These are phyloP conservation scores for Tetragonula clypearis DNA, from an alignment of 1,140 invertebrate genomes.

Conservation along the genomic window DNA sequence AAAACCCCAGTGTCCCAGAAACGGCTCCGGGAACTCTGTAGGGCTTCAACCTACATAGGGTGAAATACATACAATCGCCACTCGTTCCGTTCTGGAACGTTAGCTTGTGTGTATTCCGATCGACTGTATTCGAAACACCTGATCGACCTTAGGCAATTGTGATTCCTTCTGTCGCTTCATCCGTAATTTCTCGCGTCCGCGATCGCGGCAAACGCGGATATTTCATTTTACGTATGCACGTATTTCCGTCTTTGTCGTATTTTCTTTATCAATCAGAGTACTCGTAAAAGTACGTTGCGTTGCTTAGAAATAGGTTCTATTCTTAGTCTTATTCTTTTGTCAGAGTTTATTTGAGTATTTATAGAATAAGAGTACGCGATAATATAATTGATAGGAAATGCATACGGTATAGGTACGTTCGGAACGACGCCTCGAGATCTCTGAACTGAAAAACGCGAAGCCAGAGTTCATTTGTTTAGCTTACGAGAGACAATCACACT, in stretches of 20 bases:
- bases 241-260: not conserved
- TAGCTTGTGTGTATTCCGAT: not conserved
- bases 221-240: not conserved
- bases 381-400: too few species aligned
- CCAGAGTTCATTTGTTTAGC: too few species aligned
- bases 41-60: conserved; percentile 54
- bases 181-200: not conserved
- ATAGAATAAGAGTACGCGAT: too few species aligned
- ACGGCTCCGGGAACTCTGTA: conserved; percentile 48
- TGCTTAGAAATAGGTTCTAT: too few species aligned
- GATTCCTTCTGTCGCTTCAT: not conserved
- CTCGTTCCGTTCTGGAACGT: not conserved
- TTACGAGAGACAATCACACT: too few species aligned
- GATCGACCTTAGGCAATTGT: not conserved
- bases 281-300: too few species aligned
- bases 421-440: too few species aligned
- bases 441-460: too few species aligned
- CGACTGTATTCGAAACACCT: not conserved
- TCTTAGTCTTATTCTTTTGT: too few species aligned
- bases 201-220: not conserved
- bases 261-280: not conserved
- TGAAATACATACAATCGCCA: not conserved
- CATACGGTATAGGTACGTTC: too few species aligned
- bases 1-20: conserved; percentile 50
- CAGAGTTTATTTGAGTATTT: too few species aligned